Conservation (phyloP, 2,888 invertebrate genomes). For the Anaspis maculata region DNA sequence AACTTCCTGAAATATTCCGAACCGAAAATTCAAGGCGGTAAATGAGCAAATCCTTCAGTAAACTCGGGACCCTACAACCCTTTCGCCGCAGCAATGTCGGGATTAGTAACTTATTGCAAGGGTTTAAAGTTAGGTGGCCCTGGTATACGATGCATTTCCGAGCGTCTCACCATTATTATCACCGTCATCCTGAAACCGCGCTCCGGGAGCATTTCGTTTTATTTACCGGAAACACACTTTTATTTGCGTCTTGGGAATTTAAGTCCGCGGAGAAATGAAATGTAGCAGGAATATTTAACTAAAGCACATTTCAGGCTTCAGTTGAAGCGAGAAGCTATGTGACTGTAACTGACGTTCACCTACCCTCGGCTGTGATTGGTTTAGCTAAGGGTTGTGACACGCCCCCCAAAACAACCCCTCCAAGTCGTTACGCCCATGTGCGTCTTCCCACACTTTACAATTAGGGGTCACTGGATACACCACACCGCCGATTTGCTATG, state of each 20-base stretch:
- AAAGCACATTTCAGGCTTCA: constrained; percentile 36
- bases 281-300: constrained; percentile 26
- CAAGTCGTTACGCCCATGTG: constrained; percentile 41
- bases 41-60: constrained; percentile 33
- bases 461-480: constrained; percentile 39
- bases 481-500: constrained; percentile 38
- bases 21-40: constrained; percentile 18
- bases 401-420: constrained; percentile 28
- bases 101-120: constrained; percentile 34
- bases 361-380: constrained; percentile 28
- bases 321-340: constrained; percentile 38
- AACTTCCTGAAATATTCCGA: constrained; percentile 12
- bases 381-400: constrained; percentile 25
- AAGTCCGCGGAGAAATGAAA: constrained; percentile 10
- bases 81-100: constrained; percentile 30
- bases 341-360: constrained; percentile 38
- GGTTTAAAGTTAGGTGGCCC: constrained; percentile 14
- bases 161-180: background rate
- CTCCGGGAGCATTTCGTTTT: background rate
- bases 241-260: too few relatives aligned
- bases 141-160: constrained; percentile 2
- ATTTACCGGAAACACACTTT: too few relatives aligned
- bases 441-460: constrained; percentile 42
- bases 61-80: constrained; percentile 31
- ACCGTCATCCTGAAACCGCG: background rate